Evolutionary conservation across 1,140 invertebrate genomes (phyloP).

Genomic region (Zaprionus africanus): DNA sequence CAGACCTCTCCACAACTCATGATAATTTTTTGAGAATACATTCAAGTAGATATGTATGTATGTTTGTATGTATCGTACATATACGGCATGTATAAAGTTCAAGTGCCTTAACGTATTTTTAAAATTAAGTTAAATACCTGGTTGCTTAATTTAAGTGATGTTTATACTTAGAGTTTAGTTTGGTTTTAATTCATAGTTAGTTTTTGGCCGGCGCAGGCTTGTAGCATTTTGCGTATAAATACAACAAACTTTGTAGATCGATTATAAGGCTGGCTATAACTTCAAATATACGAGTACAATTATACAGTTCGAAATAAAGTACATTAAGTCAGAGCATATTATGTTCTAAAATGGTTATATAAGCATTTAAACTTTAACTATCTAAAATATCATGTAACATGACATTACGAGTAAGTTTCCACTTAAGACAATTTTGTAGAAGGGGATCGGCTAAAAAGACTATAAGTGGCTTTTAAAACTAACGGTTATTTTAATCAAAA

Average conservation of each 20-base stretch:
- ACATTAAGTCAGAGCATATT: conserved; percentile 24
- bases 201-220: conserved; percentile 75
- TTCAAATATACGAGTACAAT: conserved; percentile 77
- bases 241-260: conserved; percentile 74
- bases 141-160: conserved; percentile 54
- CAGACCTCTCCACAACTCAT: conserved; percentile 12
- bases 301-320: conserved; percentile 68
- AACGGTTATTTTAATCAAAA: background rate
- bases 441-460: background rate
- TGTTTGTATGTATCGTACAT: background rate
- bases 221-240: conserved; percentile 81
- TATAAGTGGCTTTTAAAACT: background rate
- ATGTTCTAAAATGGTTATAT: conserved; percentile 35
- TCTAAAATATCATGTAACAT: conserved; percentile 25
- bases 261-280: conserved; percentile 80
- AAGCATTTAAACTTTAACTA: conserved; percentile 42
- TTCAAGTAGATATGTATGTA: conserved; percentile 10
- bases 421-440: conserved; percentile 3
- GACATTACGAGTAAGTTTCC: conserved; percentile 18
- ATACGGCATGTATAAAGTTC: background rate
- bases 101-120: conserved; percentile 28
- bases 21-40: background rate
- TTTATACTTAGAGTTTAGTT: conserved; percentile 78
- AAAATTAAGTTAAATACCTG: conserved; percentile 75
- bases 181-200: conserved; percentile 53